phyloP scores from a whole-genome alignment of 1,140 invertebrate genomes.

The Gryon sp. region DNA sequence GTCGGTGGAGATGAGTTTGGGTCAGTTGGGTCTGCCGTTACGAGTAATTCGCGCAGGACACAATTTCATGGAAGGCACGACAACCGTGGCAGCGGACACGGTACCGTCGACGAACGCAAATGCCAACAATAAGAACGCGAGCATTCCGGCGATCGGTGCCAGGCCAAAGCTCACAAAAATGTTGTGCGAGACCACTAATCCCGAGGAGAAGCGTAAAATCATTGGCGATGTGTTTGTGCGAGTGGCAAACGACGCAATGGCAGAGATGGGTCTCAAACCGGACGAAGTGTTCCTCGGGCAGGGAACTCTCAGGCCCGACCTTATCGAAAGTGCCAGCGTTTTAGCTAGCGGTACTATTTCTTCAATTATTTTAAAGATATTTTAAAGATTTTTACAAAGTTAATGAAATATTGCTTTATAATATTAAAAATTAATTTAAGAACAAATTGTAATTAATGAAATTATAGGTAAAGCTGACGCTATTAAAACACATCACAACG shows the following conservation, averaged over 20 bases:
- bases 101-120: constrained; percentile 80
- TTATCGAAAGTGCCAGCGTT: constrained; percentile 97
- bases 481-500: constrained; percentile 99
- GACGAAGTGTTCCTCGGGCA: constrained; percentile 93
- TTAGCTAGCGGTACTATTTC: constrained; percentile 85
- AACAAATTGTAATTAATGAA: too few relatives aligned
- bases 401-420: too few relatives aligned
- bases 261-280: constrained; percentile 89
- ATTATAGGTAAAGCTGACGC: constrained; percentile 88
- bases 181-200: constrained; percentile 91
- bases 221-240: constrained; percentile 99
- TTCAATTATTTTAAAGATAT: constrained; percentile 2
- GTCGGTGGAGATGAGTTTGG: constrained; percentile 91
- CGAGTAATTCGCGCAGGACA: constrained; percentile 88
- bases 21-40: constrained; percentile 91
- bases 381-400: too few relatives aligned
- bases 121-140: constrained; percentile 76
- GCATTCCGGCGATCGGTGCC: constrained; percentile 76
- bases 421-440: too few relatives aligned
- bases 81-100: constrained; percentile 85
- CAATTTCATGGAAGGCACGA: constrained; percentile 86
- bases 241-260: constrained; percentile 90
- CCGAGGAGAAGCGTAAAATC: constrained; percentile 98
- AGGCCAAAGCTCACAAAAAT: constrained; percentile 90
- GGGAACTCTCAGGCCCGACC: constrained; percentile 96